Percentiles rank a stretch among this genome's conserved stretches.
phyloP scores from a whole-genome alignment of 2,113 vertebrate species.

The Picathartes gymnocephalus region DNA sequence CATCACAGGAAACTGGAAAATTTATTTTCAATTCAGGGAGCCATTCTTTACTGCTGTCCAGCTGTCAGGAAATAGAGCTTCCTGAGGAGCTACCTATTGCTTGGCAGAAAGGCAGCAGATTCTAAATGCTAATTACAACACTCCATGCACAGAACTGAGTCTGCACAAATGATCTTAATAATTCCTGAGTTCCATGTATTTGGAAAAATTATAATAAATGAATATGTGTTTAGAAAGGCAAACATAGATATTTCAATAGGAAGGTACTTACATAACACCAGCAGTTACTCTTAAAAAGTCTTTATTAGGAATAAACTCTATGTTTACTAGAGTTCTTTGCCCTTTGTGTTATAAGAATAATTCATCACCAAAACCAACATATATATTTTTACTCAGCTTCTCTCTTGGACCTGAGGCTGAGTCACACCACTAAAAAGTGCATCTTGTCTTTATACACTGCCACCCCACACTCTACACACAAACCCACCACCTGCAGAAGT shows the following conservation, averaged over 20 bases:
- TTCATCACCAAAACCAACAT: neutral
- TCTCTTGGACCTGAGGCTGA: neutral
- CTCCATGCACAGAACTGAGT: neutral
- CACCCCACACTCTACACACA: neutral
- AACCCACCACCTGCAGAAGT: neutral
- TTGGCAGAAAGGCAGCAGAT: neutral
- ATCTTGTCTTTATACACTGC: neutral
- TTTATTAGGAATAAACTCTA: neutral
- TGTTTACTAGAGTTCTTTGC: neutral
- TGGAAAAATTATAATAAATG: neutral
- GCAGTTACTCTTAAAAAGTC: neutral
- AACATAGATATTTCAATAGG: neutral
- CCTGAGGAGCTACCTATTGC: neutral
- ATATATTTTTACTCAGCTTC: neutral
- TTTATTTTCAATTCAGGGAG: neutral
- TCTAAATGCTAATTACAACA: neutral
- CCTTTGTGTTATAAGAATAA: neutral
- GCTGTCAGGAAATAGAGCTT: neutral
- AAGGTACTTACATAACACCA: neutral
- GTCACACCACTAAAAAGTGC: neutral
- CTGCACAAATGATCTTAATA: neutral
- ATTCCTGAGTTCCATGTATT: neutral
- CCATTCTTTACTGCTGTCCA: neutral
- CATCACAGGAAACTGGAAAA: neutral
- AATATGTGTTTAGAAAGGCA: neutral